Percentiles rank a stretch among this genome's conserved stretches.
These are phyloP conservation scores for Ctenodactylus gundi DNA, from an alignment of 2,113 vertebrate species.

Conservation along the genomic window DNA sequence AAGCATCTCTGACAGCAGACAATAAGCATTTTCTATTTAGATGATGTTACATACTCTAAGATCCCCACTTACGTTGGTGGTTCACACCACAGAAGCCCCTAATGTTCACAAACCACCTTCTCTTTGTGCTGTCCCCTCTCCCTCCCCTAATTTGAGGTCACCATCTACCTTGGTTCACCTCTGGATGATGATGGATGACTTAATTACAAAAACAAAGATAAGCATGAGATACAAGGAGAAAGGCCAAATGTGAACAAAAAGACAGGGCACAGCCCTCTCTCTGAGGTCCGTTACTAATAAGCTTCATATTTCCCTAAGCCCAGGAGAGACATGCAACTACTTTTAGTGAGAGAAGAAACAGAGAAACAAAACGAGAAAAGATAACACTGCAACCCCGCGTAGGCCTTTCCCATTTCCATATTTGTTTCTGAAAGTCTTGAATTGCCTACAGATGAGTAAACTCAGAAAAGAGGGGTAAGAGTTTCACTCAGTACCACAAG, in stretches of 20 bases:
- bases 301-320: not conserved
- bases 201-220: slow-evolving; percentile 59
- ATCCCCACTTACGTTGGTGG: not conserved
- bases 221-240: not conserved
- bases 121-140: not conserved
- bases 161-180: slow-evolving; percentile 28
- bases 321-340: not conserved
- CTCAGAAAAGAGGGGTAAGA: not conserved
- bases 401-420: not conserved
- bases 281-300: not conserved
- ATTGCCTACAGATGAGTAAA: not conserved
- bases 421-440: not conserved
- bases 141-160: not conserved
- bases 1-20: not conserved
- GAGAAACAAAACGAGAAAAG: not conserved
- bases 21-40: not conserved
- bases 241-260: slow-evolving; percentile 29
- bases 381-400: not conserved
- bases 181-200: slow-evolving; percentile 66
- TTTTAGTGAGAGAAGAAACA: not conserved
- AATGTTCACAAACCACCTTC: too few relatives aligned
- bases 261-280: not conserved
- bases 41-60: not conserved
- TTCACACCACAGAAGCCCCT: not conserved
- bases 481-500: not conserved